Evolutionary conservation across 2,797 vertebrate species (phyloP), one percentile per base, ranked within the genome.

Genomic region (Furcifer pardalis): DNA sequence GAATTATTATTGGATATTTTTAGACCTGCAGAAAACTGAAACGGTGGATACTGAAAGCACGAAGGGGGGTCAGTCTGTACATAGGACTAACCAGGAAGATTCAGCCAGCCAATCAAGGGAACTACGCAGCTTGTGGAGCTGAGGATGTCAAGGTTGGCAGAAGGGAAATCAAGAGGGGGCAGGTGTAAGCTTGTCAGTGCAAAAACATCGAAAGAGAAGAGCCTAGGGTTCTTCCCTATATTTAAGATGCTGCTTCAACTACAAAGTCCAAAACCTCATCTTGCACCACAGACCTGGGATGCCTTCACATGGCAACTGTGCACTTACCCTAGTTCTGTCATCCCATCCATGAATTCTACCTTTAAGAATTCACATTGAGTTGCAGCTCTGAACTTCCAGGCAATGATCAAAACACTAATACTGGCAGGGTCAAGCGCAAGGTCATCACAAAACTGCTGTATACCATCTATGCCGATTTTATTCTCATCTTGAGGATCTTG

Each of bases 401-500:
- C 98, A 44, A 99, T 98, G 89, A 99, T 97, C 89, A 99, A 97
- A 30, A 99, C 98, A 68, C 97, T 99, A 91, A 99, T 97, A 94
- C 98, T 99, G 94, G 98, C 97, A 56, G 98, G 98, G 92, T 99
- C 98, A 46, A 99, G 96, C 69, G 97, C 97, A 90, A 99, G 92
- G 92, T 99, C 98, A 59, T 99, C 98, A 93, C 98, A 99, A 89
- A 99, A 99, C 91, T 98, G 98, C 92, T 99, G 98, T 88, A 99
- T 98, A 72, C 98, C 98, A 84, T 99, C 98, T 92, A 99, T 98
- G 89, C 98, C 98, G 42, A 99, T 99, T 96, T 99, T 99, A 95
- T 99, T 98, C 95, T 98, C 98, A 96, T 99, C 98, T 85, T 98
- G 98, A 94, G 98, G 98, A 95, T 99, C 98, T 99, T 95, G n/a